Base-by-base conservation (phyloP, 1,140 invertebrate genomes). In the Globodera ellingtonae region DNA sequence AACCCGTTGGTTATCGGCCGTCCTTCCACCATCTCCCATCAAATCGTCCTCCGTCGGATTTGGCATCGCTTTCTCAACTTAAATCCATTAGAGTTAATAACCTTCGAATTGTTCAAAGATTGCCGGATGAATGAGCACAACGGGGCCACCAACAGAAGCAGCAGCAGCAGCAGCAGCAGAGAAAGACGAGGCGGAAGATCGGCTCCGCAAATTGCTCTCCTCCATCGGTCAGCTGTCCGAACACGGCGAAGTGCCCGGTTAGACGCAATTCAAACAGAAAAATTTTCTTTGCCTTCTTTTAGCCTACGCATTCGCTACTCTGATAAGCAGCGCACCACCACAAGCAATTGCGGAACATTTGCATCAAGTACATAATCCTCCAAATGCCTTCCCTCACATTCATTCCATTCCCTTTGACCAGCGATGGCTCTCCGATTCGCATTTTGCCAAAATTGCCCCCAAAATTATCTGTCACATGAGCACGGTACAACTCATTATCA, bases 211-310 rank as follows among this genome's bases (percentile, higher is more conserved):
- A 52, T 72, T 81, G 62, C 72, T 81, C 8, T 79, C 75, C 66
- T 81, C 80, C 18, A 81, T 81, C 13, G 69, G 67, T 0, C 75
- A 81, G 52, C 18, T 81, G 10, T 70, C 80, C 13, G 78, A 71
- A 48, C 72, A 81, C 65, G 80, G 80, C 13, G 80, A 81, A 18
- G 71, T 81, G 77, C 80, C 80, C 76, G 80, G 80, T 72, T 21
- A 56, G 44, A 35, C 35, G 6, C 18, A 75, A 70, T 44, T 70
- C 15, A 10, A 21, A n/a, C 6, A 15, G 15, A 46, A 46, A 56
- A 48, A 18, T 0, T 6, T 72, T 18, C 46, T 13, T n/a, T 13
- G 70, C 18, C 5, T 18, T 7, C 21, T 24, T 70, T 70, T 70
- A 70, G 67, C 35, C 21, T 70, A 70, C 35, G 80, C 80, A n/a